phyloP scores from a whole-genome alignment of 2,888 invertebrate genomes.

The Drosophila histrio region DNA sequence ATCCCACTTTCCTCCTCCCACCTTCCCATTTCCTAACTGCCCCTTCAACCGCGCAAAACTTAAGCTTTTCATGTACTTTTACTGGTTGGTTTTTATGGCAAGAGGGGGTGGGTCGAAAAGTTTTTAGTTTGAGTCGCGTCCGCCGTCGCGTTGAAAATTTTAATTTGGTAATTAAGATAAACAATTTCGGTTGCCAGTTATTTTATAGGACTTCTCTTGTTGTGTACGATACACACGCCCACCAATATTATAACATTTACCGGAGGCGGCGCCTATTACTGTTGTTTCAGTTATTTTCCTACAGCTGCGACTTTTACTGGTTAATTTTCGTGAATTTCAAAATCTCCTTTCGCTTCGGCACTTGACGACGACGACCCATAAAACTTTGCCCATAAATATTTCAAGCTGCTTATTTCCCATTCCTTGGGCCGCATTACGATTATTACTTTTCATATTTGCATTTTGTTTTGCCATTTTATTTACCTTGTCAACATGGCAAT shows the following conservation, averaged over 20 bases:
- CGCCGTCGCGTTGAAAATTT: slow-evolving; percentile 68
- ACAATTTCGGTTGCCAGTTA: slow-evolving; percentile 74
- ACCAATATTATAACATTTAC: slow-evolving; percentile 4
- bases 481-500: slow-evolving; percentile 50
- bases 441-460: slow-evolving; percentile 51
- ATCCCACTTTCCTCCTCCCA: background rate
- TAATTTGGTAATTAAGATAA: slow-evolving; percentile 81
- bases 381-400: slow-evolving; percentile 70
- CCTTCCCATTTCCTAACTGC: too few relatives aligned
- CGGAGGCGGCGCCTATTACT: background rate
- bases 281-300: background rate
- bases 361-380: slow-evolving; percentile 57
- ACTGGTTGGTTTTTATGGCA: slow-evolving; percentile 16
- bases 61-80: slow-evolving; percentile 46
- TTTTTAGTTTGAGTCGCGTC: slow-evolving; percentile 51
- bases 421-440: slow-evolving; percentile 21
- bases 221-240: slow-evolving; percentile 2
- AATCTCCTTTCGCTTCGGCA: background rate
- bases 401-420: background rate
- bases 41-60: slow-evolving; percentile 22
- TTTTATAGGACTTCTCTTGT: slow-evolving; percentile 55
- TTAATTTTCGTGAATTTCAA: background rate
- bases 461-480: slow-evolving; percentile 36
- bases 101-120: slow-evolving; percentile 33
- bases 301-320: slow-evolving; percentile 7